Conservation (phyloP, 2,888 invertebrate genomes). For the Griposia aprilina region DNA sequence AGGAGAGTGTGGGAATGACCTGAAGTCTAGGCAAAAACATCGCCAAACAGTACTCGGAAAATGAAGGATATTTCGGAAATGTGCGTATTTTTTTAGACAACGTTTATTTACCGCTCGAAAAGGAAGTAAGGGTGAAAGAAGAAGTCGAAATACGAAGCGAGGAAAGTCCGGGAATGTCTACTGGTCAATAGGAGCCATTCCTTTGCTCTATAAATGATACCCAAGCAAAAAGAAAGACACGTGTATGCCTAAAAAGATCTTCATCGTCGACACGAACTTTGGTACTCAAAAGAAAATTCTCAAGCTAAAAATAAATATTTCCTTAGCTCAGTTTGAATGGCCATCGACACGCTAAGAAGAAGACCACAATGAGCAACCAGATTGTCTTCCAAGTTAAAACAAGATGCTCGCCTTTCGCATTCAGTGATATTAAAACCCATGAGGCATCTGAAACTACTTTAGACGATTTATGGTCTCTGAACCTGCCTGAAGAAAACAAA, state of each 20-base stretch:
- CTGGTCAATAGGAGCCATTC: not conserved
- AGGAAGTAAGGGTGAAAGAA: constrained; percentile 14
- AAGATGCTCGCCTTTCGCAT: not conserved
- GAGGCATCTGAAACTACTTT: no score
- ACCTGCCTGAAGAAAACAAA: no score
- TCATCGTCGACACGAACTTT: no score
- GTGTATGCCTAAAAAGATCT: not conserved
- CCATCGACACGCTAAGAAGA: no score
- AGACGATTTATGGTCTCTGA: not conserved
- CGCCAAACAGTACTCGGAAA: constrained; percentile 60
- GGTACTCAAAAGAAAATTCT: not conserved
- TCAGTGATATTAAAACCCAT: not conserved
- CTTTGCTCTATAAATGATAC: not conserved
- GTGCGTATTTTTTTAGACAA: constrained; percentile 54
- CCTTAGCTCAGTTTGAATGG: not conserved
- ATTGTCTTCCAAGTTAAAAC: not conserved
- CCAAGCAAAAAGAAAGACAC: not conserved
- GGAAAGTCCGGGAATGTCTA: not conserved
- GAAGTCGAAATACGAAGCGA: not conserved
- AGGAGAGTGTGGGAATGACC: constrained; percentile 66
- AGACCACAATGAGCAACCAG: not conserved
- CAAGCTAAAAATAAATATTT: not conserved
- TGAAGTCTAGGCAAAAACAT: constrained; percentile 57
- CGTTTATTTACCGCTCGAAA: constrained; percentile 40
- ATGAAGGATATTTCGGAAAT: constrained; percentile 64